Conservation (phyloP, 2,113 vertebrate species). For the Pteropus alecto region DNA sequence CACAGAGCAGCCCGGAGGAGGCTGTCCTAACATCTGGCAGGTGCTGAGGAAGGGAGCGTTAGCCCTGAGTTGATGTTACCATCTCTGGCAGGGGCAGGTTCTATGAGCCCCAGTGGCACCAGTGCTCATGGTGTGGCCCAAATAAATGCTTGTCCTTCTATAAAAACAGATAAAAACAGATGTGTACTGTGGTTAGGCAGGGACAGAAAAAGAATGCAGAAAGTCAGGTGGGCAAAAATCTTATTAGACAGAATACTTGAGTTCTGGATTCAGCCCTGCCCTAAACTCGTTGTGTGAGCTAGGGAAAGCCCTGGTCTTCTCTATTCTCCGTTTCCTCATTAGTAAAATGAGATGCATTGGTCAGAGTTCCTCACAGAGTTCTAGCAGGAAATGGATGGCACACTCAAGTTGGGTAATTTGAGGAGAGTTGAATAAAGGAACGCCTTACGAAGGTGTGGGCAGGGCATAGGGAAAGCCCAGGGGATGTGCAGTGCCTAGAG, state of each 20-base stretch:
- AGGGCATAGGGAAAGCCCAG: no score
- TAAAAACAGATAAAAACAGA: not conserved
- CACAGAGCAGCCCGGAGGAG: not conserved
- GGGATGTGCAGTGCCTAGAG: rapidly evolving
- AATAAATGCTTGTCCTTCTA: no score
- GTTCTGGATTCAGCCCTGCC: not conserved
- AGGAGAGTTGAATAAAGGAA: not conserved
- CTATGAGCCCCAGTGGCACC: rapidly evolving
- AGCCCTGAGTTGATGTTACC: no score
- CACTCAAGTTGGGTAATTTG: rapidly evolving
- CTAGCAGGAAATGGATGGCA: not conserved
- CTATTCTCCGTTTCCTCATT: not conserved
- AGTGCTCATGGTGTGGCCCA: no score
- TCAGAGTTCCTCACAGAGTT: not conserved
- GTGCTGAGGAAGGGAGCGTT: rapidly evolving
- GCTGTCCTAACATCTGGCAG: not conserved
- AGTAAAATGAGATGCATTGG: not conserved
- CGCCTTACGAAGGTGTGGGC: not conserved
- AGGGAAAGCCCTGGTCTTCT: not conserved
- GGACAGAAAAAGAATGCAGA: not conserved
- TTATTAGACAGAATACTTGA: not conserved
- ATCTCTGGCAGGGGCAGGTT: not conserved
- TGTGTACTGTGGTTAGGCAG: not conserved
- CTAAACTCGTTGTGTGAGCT: rapidly evolving
- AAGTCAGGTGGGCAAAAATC: not conserved